Evolutionary conservation across 2,113 vertebrate genomes (phyloP), one percentile per base, ranked within the genome.

Genomic region (Hemichromis elongatus): DNA sequence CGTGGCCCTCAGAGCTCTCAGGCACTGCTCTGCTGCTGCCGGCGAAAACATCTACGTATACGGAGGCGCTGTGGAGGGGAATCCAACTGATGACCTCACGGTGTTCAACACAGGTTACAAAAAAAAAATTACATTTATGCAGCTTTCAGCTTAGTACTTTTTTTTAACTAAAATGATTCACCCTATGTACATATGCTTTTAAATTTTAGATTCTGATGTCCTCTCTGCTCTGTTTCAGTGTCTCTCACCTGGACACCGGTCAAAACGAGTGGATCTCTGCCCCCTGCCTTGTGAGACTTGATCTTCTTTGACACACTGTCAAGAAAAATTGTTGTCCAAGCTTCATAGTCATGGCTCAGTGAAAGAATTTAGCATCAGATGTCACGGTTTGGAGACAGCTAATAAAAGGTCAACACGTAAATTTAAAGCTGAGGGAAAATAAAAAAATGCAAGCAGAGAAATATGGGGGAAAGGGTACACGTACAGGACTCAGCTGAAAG

Each of bases 231-330:
- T 89, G 11, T 92, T 93, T 91, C 84, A 96, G 92, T 95, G 79
- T 96, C 95, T 82, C 86, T 95, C 81, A 95, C 78, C 79, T 97
- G 96, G 95, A 96, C 88, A 0, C 93, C 95, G 6, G 91, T 96
- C 37, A 97, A 95, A 94, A 95, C 91, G 3, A 89, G 90, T 57
- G 94, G 94, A 68, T 90, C 85, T 4, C 26, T 61, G 26, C 95
- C 95, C 61, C 91, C 92, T 79, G 92, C 95, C 10, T 95, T 96
- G 95, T 96, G 89, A 95, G 81, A 42, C 40, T 24, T 33, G 24
- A 11, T 21, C 13, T 18, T 53, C 73, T 78, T 12, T 77, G 16
- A 75, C 42, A 73, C 68, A 19, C 16, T 47, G 42, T 73, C 68
- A 75, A 14, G 42, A 30, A 50, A 75, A 50, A 19, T 16, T 73